Conservation (phyloP, 2,113 vertebrate genomes). For the Lampris megalopsis region DNA sequence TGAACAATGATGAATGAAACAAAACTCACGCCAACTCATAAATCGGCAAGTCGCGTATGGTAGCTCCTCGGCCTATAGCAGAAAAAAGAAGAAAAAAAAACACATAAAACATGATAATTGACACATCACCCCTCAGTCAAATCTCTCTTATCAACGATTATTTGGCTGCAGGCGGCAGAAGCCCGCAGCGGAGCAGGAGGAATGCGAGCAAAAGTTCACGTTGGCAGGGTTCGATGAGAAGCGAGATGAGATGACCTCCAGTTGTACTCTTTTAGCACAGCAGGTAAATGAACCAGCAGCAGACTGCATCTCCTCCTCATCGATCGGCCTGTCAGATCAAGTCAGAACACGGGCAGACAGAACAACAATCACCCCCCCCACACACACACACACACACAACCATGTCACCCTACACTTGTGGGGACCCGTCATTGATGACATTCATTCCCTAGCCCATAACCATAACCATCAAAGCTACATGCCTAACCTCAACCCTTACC, state of each 20-base stretch:
- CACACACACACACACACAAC: conserved; percentile 20
- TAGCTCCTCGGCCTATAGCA: too few relatives aligned
- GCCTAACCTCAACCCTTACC: too few relatives aligned
- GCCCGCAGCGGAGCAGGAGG: background rate
- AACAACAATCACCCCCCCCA: conserved; percentile 27
- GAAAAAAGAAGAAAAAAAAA: background rate
- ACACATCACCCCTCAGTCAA: background rate
- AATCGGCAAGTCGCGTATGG: too few relatives aligned
- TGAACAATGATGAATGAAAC: too few relatives aligned
- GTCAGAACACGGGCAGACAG: conserved; percentile 49
- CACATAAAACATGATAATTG: background rate
- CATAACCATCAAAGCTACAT: too few relatives aligned
- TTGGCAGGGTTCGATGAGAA: conserved; percentile 27
- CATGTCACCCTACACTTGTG: too few relatives aligned
- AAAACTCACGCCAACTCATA: too few relatives aligned
- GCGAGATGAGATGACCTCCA: conserved; percentile 54
- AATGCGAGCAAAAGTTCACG: conserved; percentile 18
- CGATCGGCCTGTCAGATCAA: conserved; percentile 71
- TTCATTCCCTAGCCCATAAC: too few relatives aligned
- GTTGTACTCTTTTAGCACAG: conserved; percentile 56
- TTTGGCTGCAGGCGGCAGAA: background rate
- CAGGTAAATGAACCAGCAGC: conserved; percentile 56
- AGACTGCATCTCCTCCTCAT: conserved; percentile 59
- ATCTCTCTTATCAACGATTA: background rate
- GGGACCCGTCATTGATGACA: too few relatives aligned